Base-by-base conservation (phyloP, 2,113 vertebrate genomes). In the Odocoileus virginianus region DNA sequence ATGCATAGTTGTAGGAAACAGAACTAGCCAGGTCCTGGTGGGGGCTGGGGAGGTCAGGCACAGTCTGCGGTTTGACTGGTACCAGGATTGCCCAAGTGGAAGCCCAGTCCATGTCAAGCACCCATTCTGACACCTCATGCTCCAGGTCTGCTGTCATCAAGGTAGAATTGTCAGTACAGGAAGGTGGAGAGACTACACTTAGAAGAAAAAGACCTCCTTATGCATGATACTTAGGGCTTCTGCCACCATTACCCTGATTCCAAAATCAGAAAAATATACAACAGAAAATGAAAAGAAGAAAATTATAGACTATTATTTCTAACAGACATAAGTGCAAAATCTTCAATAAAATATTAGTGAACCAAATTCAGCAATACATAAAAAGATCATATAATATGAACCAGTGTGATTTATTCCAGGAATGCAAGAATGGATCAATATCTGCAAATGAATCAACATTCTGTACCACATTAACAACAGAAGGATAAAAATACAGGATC, bases 21-120 rank as follows among this genome's bases (percentile, higher is more conserved):
- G 47, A 81, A 81, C 47, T 11, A 52, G 78, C 16, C 17, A 52
- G 16, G 67, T 23, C 36, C 36, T 40, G 36, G 36, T 52, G 5
- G 78, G 8, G 28, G 5, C 8, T 0, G 0, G 2, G 47, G 16
- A 81, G 76, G 15, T n/a, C 17, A 52, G 10, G 78, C 47, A 19
- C 30, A 81, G 30, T 52, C 78, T 81, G 47, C 13, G 47, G 16
- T 52, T 52, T 50, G 16, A 33, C 7, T 52, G 9, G 9, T n/a
- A 16, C 47, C 30, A 52, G 17, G 30, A 52, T 0, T 33, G 10
- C 30, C 40, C 30, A 52, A 52, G 30, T 28, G 2, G 16, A 52
- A 21, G 30, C 78, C 47, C 30, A 16, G 30, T 33, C 27, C 78
- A 81, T 33, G 47, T 30, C 47, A 81, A 52, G 47, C 17, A 52